phyloP scores from a whole-genome alignment of 2,888 invertebrate species.

The Boloria selene region DNA sequence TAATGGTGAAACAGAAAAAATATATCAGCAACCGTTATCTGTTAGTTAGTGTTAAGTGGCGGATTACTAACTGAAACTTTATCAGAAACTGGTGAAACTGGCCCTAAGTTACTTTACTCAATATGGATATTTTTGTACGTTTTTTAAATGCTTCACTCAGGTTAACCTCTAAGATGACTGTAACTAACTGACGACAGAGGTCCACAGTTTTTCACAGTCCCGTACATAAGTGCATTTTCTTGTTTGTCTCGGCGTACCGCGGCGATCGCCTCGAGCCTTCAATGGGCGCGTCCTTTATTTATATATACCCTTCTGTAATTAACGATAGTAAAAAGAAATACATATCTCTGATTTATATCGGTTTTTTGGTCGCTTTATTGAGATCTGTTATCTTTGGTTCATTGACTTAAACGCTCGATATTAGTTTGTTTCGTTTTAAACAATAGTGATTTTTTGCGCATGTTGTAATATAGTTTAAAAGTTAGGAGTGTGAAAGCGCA shows the following conservation, averaged over 20 bases:
- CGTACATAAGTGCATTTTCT: constrained; percentile 83
- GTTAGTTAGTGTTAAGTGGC: no score
- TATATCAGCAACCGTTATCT: no score
- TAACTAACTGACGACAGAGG: constrained; percentile 74
- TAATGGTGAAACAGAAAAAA: no score
- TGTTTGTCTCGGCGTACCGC: constrained; percentile 77
- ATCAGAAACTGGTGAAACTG: no score
- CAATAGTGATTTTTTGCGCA: constrained; percentile 5
- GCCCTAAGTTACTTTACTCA: not conserved
- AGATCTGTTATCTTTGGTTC: constrained; percentile 54
- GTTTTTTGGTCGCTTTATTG: constrained; percentile 52
- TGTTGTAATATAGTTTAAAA: no score
- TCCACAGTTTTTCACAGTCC: constrained; percentile 78
- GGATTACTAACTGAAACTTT: no score
- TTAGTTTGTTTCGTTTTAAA: constrained; percentile 24
- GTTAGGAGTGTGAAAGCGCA: no score
- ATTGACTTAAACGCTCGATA: constrained; percentile 44
- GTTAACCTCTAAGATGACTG: constrained; percentile 65
- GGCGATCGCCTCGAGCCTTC: constrained; percentile 69
- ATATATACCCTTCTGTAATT: constrained; percentile 78
- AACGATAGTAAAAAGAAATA: constrained; percentile 76
- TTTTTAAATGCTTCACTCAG: not conserved
- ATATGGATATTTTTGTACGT: not conserved
- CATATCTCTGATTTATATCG: constrained; percentile 72
- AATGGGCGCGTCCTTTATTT: constrained; percentile 76